Conservation (phyloP, 2,888 invertebrate species). For the Tricholauxania praeusta region DNA sequence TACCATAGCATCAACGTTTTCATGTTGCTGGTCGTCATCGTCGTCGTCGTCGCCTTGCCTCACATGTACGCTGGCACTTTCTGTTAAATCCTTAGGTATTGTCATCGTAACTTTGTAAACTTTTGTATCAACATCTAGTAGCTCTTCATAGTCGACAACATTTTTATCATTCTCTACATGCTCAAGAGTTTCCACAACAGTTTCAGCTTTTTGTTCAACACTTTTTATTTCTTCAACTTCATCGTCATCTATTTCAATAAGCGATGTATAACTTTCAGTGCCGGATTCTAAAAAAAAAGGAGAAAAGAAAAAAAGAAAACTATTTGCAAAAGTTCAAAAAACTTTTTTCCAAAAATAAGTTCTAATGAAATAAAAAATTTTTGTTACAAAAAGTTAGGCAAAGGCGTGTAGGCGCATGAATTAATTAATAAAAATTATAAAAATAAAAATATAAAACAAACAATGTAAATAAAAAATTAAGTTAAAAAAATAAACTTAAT, state of each 20-base stretch:
- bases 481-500: neutral
- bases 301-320: slow-evolving; percentile 37
- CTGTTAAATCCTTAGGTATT: too few species aligned
- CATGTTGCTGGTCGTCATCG: neutral
- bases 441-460: slow-evolving; percentile 16
- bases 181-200: too few species aligned
- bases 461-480: slow-evolving; percentile 24
- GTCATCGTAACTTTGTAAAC: too few species aligned
- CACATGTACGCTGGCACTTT: too few species aligned
- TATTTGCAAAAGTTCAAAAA: slow-evolving; percentile 28
- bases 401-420: too few species aligned
- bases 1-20: slow-evolving; percentile 32
- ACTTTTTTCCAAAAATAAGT: slow-evolving; percentile 26
- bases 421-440: too few species aligned
- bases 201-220: too few species aligned
- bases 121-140: too few species aligned
- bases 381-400: neutral
- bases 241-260: slow-evolving; percentile 20
- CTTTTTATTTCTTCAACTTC: slow-evolving; percentile 25
- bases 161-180: too few species aligned
- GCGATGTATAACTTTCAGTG: slow-evolving; percentile 30
- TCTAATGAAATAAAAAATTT: neutral
- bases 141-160: too few species aligned
- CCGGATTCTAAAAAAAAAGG: slow-evolving; percentile 38
- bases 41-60: neutral